Evolutionary conservation across 2,113 vertebrate genomes (phyloP), one percentile per base, ranked within the genome.

Genomic region (Lophius piscatorius): DNA sequence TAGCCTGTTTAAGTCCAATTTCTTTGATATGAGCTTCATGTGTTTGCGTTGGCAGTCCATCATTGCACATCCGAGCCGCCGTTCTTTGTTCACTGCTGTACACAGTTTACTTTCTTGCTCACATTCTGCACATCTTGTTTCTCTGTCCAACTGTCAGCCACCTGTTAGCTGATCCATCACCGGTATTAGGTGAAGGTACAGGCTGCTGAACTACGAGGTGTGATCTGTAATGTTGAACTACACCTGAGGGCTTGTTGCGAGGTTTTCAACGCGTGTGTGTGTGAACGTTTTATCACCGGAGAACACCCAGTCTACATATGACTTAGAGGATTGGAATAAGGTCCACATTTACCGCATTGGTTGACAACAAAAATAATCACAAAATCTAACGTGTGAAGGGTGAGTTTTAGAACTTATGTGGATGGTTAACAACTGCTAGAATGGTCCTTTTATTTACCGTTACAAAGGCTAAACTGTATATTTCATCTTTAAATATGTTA

Each of bases 161-260:
- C 51, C 42, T 68, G 62, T 23, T 66, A 4, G 33, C 46, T 4
- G 22, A 47, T 54, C 58, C 3, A n/a, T 38, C 57, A 66, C 4
- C 44, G 1, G 9, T 38, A 9, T 40, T 11, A 41, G 20, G 11
- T 10, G 22, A 40, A 60, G 49, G 12, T 11, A 16, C 29, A 21
- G 26, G 16, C 39, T 44, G 24, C 48, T 41, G 50, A 57, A 18
- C 6, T 38, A 13, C 5, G 13, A 36, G 14, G 5, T 7, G 12
- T 18, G 28, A 46, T 12, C 12, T 2, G 18, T 17, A 33, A 17
- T 6, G n/a, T 36, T 20, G 28, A 21, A 34, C 11, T 0, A 14
- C 11, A 6, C n/a, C 31, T 38, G 3, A 17, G 10, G n/a, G 29
- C 4, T 16, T 26, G 33, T 6, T n/a, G n/a, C n/a, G n/a, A 39